These are phyloP conservation scores for Villa cingulata DNA, from an alignment of 2,888 invertebrate species.

Conservation along the genomic window DNA sequence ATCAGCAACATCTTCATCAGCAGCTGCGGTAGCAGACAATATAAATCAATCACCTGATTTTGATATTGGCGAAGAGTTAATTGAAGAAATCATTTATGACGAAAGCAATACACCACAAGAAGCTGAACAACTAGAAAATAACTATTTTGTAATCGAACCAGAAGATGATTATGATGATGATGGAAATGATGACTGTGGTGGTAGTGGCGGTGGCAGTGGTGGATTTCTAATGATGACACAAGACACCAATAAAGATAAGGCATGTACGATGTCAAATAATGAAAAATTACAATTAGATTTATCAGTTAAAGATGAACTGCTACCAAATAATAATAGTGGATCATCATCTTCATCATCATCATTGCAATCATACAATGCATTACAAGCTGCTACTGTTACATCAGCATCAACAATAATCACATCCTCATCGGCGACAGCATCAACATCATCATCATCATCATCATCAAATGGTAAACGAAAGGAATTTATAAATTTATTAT, in stretches of 20 bases:
- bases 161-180: constrained; percentile 23
- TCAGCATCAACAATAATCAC: not conserved
- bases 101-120: too few species aligned
- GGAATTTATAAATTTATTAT: constrained; percentile 30
- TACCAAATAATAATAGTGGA: too few species aligned
- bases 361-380: too few species aligned
- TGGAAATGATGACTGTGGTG: not conserved
- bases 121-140: constrained; percentile 18
- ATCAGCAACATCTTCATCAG: constrained; percentile 2
- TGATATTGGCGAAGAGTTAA: constrained; percentile 29
- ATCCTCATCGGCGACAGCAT: not conserved
- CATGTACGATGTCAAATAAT: too few species aligned
- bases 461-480: not conserved
- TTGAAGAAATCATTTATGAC: constrained; percentile 35
- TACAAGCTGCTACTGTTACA: too few species aligned
- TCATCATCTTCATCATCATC: too few species aligned
- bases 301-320: too few species aligned
- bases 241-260: too few species aligned
- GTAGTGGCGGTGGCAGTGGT: too few species aligned
- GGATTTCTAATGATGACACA: too few species aligned
- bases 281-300: too few species aligned
- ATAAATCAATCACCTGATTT: constrained; percentile 20
- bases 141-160: constrained; percentile 34
- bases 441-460: not conserved
- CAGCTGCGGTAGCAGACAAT: not conserved